These are phyloP conservation scores for Ophthalmolycus amberensis DNA, from an alignment of 2,113 vertebrate genomes.

Conservation along the genomic window DNA sequence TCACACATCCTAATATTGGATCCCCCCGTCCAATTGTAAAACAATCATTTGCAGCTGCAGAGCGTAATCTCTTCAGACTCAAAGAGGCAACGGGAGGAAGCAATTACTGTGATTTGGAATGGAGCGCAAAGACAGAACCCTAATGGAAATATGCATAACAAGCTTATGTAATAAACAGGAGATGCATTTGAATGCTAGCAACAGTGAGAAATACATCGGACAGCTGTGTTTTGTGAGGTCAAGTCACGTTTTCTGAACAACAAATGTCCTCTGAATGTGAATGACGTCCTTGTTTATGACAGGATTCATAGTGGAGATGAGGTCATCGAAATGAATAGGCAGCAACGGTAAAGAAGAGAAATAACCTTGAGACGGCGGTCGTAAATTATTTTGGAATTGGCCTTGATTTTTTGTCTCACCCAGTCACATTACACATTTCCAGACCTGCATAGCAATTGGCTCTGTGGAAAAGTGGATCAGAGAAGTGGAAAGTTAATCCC, in stretches of 20 bases:
- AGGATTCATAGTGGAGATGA: conserved; percentile 56
- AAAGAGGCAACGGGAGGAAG: conserved; percentile 63
- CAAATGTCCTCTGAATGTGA: conserved; percentile 40
- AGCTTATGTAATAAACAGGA: conserved; percentile 59
- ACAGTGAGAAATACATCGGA: conserved; percentile 11
- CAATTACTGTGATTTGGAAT: conserved; percentile 67
- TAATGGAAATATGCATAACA: conserved; percentile 65
- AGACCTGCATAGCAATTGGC: conserved; percentile 69
- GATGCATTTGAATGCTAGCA: conserved; percentile 46
- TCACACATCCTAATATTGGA: conserved; percentile 58
- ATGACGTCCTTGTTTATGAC: conserved; percentile 52
- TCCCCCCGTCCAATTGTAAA: conserved; percentile 46
- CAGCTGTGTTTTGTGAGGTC: conserved; percentile 13
- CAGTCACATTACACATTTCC: conserved; percentile 69
- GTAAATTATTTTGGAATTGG: conserved; percentile 66
- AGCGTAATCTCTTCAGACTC: conserved; percentile 53
- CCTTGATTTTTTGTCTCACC: conserved; percentile 72
- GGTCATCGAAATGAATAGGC: conserved; percentile 44
- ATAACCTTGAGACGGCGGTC: conserved; percentile 63
- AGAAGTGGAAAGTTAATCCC: conserved; percentile 80
- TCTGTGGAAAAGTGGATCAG: conserved; percentile 79
- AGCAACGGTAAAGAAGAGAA: conserved; percentile 58
- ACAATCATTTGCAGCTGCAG: conserved; percentile 62
- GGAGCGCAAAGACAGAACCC: conserved; percentile 34
- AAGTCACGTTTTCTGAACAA: conserved; percentile 40